Evolutionary conservation across 2,888 invertebrate genomes (phyloP).

Genomic region (Meta bourneti): DNA sequence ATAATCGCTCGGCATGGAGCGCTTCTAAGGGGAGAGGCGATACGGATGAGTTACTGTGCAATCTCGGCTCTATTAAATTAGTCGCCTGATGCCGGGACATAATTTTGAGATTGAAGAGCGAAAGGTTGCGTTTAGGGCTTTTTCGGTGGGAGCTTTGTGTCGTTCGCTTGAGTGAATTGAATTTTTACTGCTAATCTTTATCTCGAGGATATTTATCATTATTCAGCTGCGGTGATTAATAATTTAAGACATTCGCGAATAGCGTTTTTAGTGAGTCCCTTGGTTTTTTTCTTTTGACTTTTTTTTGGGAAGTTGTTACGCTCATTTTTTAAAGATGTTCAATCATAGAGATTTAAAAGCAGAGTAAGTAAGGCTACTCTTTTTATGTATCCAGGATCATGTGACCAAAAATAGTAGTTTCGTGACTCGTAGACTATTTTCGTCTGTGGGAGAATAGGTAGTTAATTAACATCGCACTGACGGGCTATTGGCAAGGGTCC

Average conservation of each 20-base stretch:
- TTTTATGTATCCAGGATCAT: too few relatives aligned
- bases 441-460: too few relatives aligned
- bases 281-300: too few relatives aligned
- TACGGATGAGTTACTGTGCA: slow-evolving; percentile 43
- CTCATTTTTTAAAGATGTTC: too few relatives aligned
- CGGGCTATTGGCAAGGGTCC: too few relatives aligned
- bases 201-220: slow-evolving; percentile 13
- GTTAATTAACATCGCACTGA: too few relatives aligned
- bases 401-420: too few relatives aligned
- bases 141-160: slow-evolving; percentile 15
- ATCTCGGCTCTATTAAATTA: slow-evolving; percentile 60
- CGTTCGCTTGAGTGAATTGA: slow-evolving; percentile 14
- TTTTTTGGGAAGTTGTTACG: neutral
- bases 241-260: slow-evolving; percentile 4
- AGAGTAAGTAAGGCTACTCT: too few relatives aligned
- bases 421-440: too few relatives aligned
- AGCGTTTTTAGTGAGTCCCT: neutral
- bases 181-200: slow-evolving; percentile 22
- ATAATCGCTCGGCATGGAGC: slow-evolving; percentile 4
- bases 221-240: slow-evolving; percentile 13
- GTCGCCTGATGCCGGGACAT: neutral
- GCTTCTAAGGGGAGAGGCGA: slow-evolving; percentile 6
- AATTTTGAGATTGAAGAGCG: slow-evolving; percentile 25
- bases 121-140: slow-evolving; percentile 19
- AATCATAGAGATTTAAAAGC: too few relatives aligned